Percentiles rank a stretch among this genome's conserved stretches.
Evolutionary conservation across 1,140 invertebrate species (phyloP).

Genomic region (Leucophenga varia): DNA sequence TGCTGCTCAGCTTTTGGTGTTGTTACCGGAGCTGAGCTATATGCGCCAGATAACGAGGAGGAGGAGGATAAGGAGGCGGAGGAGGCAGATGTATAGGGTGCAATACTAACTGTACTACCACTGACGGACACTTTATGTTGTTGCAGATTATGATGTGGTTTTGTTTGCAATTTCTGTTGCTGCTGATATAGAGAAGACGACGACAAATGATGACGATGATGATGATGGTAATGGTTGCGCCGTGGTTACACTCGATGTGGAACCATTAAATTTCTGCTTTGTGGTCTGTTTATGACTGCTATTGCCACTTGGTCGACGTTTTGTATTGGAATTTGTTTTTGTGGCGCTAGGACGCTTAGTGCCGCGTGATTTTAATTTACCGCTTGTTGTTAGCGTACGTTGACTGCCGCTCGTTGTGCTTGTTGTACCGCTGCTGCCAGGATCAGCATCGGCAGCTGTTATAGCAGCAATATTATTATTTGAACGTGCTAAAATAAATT

Average conservation of each 20-base stretch:
- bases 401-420: constrained; percentile 37
- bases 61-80: too few relatives aligned
- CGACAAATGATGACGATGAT: too few relatives aligned
- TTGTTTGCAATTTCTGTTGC: constrained; percentile 3
- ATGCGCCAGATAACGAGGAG: too few relatives aligned
- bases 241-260: constrained; percentile 8
- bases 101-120: too few relatives aligned
- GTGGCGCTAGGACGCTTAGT: constrained; percentile 42
- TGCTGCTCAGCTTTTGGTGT: constrained; percentile 26
- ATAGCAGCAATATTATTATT: constrained; percentile 49
- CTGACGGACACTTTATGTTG: too few relatives aligned
- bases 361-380: constrained; percentile 41
- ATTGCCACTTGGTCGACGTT: neutral
- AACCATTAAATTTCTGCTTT: constrained; percentile 12
- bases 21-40: too few relatives aligned
- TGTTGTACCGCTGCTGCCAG: constrained; percentile 7
- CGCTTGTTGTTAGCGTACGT: constrained; percentile 44
- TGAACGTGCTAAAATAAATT: constrained; percentile 48
- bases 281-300: constrained; percentile 29
- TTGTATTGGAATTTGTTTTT: constrained; percentile 3
- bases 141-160: constrained; percentile 10
- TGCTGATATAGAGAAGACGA: neutral
- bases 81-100: constrained; percentile 20
- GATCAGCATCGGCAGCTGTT: constrained; percentile 40
- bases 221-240: too few relatives aligned